Evolutionary conservation across 1,140 invertebrate species (phyloP), one percentile per base, ranked within the genome.

Genomic region (Musca vetustissima): DNA sequence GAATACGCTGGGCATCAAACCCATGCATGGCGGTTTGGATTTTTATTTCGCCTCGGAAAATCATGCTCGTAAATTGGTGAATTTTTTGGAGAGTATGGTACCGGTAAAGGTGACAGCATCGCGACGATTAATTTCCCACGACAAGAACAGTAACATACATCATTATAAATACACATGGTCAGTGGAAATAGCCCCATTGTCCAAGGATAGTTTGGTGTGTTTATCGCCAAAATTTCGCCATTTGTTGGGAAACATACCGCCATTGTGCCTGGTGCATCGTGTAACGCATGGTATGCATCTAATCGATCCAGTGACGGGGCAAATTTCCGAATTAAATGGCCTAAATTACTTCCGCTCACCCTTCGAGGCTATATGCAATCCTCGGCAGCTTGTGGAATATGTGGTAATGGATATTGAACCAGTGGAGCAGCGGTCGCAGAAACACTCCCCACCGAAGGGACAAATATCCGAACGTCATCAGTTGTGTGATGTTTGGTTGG

Each of bases 121-220:
- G 0, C 97, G 99, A 82, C 96, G 98, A 77, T 85, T 99, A 15
- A 93, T 99, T 73, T 98, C 97, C 1, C 97, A 99, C 79, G 98
- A 99, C 84, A 93, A 95, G 28, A 94, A 97, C 80, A 98, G 92
- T 79, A 99, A 99, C 80, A 90, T 91, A 36, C 99, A 95, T 83
- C 98, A 98, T 83, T 99, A 98, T 83, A 99, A 99, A 83, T 93
- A 92, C 78, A 91, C 92, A 47, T 94, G 88, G 83, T 93, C 93
- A 72, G 91, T 99, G 68, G 97, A 99, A 84, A 94, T 99, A 77
- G 94, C 97, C 0, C 98, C 98, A 0, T 83, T 99, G 19, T 99
- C 97, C 28, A 98, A 98, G 82, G 94, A 99, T 82, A 97, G 97
- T 80, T 85, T 99, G 57, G 91, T 99, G n/a, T 99, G 97, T 82